Evolutionary conservation across 2,113 vertebrate species (phyloP).

Genomic region (Aix galericulata): DNA sequence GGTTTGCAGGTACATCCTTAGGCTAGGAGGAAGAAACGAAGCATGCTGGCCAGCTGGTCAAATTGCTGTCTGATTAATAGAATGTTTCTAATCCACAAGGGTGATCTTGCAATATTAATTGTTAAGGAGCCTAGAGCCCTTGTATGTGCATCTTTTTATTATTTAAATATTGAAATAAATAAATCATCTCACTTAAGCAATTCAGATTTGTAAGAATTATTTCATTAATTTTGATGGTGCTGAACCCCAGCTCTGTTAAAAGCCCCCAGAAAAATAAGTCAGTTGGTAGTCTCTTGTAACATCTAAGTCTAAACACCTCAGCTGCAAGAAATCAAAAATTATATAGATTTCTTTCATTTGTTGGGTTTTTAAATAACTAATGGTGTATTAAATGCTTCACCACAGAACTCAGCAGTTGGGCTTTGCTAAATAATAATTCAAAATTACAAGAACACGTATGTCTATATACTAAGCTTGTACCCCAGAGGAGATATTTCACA

Average conservation of each 20-base stretch:
- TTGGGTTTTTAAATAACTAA: conserved; percentile 58
- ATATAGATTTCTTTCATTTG: conserved; percentile 43
- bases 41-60: neutral
- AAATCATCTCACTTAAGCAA: conserved; percentile 58
- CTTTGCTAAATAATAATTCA: conserved; percentile 45
- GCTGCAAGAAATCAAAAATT: conserved; percentile 38
- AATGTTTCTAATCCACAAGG: neutral
- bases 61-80: neutral
- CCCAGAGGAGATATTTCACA: conserved; percentile 30
- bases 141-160: conserved; percentile 56
- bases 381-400: conserved; percentile 36
- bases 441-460: neutral
- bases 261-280: conserved; percentile 22
- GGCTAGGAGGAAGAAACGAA: neutral
- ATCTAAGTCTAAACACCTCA: conserved; percentile 50
- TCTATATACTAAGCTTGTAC: neutral
- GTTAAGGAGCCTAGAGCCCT: conserved; percentile 51
- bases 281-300: neutral
- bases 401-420: neutral
- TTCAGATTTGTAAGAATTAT: conserved; percentile 34
- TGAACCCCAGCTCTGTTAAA: conserved; percentile 43
- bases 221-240: conserved; percentile 52
- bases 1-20: neutral
- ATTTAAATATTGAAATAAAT: conserved; percentile 71
- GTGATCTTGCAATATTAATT: conserved; percentile 57